Evolutionary conservation across 1,140 invertebrate species (phyloP).

Genomic region (Papilio dardanus): DNA sequence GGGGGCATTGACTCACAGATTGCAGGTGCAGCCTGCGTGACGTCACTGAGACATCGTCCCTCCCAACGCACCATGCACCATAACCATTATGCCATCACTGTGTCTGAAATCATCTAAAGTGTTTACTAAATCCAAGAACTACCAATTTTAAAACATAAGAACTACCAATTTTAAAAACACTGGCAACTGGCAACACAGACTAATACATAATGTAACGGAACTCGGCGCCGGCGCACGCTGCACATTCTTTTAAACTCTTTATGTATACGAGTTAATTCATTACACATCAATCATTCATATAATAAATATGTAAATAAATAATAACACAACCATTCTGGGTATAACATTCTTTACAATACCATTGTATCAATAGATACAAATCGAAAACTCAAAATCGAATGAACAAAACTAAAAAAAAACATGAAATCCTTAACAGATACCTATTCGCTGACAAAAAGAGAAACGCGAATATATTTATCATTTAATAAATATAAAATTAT

Average conservation of each 20-base stretch:
- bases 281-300: no score
- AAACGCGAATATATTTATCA: background rate
- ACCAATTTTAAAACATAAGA: background rate
- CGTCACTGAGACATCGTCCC: conserved; percentile 28
- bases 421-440: background rate
- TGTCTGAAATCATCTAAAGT: no score
- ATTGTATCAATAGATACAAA: no score
- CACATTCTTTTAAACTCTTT: background rate
- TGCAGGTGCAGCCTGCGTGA: conserved; percentile 35
- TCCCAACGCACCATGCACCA: conserved; percentile 4
- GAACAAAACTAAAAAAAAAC: background rate
- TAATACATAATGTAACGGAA: conserved; percentile 8
- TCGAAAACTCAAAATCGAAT: background rate
- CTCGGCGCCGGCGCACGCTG: conserved; percentile 11
- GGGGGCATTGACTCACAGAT: conserved; percentile 38
- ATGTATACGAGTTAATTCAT: no score
- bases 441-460: background rate
- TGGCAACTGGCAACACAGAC: background rate
- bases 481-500: conserved; percentile 1
- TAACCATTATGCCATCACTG: background rate
- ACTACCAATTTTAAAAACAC: background rate
- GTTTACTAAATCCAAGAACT: background rate
- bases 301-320: no score
- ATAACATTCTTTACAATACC: no score
- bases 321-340: no score